A percentile compares a stretch with the other conserved stretches of the same genome.
Evolutionary conservation across 1,140 invertebrate genomes (phyloP).

Genomic region (Mamestra configurata): DNA sequence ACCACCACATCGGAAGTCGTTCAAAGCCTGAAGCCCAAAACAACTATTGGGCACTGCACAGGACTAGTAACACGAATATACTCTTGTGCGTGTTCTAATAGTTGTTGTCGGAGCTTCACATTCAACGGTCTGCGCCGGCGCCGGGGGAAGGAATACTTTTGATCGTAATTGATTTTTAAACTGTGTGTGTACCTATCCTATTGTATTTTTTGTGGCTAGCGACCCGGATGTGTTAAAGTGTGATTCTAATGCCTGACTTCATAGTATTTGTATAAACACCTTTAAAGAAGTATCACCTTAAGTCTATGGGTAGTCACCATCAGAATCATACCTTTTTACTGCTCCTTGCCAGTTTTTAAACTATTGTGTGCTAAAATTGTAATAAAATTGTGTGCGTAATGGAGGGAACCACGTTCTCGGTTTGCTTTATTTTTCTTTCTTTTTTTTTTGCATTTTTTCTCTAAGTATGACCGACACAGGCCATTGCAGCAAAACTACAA

Average conservation of each 20-base stretch:
- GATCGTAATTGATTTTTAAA: conserved; percentile 11
- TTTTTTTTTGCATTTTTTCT: too few species aligned
- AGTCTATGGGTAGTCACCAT: too few species aligned
- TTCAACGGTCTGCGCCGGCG: conserved; percentile 60
- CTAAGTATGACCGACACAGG: too few species aligned
- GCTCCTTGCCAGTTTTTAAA: background rate
- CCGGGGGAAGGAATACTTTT: background rate
- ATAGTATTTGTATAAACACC: too few species aligned
- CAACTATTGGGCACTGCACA: conserved; percentile 87
- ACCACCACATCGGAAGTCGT: conserved; percentile 37
- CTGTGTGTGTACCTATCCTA: conserved; percentile 8
- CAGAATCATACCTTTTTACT: background rate
- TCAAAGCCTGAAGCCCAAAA: conserved; percentile 77
- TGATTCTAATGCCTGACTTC: too few species aligned
- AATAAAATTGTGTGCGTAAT: background rate
- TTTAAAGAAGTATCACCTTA: too few species aligned
- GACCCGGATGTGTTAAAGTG: background rate
- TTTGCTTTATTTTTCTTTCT: background rate
- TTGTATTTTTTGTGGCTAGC: conserved; percentile 29
- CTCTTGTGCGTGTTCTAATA: conserved; percentile 88
- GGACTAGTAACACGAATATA: conserved; percentile 81
- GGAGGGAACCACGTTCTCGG: background rate
- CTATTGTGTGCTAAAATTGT: background rate
- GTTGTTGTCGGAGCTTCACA: conserved; percentile 86
- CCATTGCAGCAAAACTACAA: too few species aligned